Conservation (phyloP, 2,888 invertebrate species). For the Xanthorhoe spadicearia region DNA sequence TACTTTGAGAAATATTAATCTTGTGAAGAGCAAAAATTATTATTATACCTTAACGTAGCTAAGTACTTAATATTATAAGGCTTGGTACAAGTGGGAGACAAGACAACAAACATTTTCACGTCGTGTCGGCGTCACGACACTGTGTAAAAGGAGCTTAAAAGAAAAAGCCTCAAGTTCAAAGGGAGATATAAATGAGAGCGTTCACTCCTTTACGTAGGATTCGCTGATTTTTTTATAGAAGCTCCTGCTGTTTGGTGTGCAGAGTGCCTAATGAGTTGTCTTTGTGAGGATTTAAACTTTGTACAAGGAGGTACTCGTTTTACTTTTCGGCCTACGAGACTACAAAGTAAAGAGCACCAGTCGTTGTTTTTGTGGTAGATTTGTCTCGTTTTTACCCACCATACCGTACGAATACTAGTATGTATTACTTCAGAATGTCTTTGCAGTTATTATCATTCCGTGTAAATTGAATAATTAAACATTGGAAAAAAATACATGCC, state of each 20-base stretch:
- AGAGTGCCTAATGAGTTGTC: constrained; percentile 71
- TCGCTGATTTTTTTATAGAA: constrained; percentile 68
- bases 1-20: not conserved
- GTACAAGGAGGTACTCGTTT: constrained; percentile 56
- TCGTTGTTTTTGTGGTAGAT: constrained; percentile 22
- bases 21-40: not conserved
- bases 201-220: constrained; percentile 59
- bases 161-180: constrained; percentile 70
- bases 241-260: constrained; percentile 63
- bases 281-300: constrained; percentile 64
- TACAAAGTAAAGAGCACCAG: constrained; percentile 32
- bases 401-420: not conserved
- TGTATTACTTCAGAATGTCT: not conserved
- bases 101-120: constrained; percentile 16
- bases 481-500: not conserved
- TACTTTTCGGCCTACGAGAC: constrained; percentile 47
- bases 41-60: not conserved
- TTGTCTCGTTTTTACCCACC: constrained; percentile 7
- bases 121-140: constrained; percentile 12
- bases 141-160: constrained; percentile 56
- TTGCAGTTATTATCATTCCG: not conserved
- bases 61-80: not conserved
- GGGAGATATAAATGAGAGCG: constrained; percentile 64
- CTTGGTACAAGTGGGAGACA: not conserved
- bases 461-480: not conserved